Base-by-base conservation (phyloP, 1,140 invertebrate species). In the Drosophila funebris region DNA sequence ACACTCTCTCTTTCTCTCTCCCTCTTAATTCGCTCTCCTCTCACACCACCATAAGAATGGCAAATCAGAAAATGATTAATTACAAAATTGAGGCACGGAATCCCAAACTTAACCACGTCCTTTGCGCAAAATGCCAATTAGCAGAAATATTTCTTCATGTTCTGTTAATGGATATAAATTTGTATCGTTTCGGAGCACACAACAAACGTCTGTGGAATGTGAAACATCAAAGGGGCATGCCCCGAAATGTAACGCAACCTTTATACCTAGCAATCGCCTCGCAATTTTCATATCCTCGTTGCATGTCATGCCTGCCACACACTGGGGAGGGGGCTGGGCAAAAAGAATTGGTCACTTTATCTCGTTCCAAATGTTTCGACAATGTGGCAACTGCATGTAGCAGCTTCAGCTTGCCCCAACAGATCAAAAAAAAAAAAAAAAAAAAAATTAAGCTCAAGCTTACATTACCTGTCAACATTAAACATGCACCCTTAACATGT, bases 61-160 rank as follows among this genome's bases (percentile, higher is more conserved):
- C 80, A 77, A 85, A 85, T 85, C 82, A 69, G 77, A 81, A 85
- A 81, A 87, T 85, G 81, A 85, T 85, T 85, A 85, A 85, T 85
- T 85, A 78, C 81, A 63, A 67, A 87, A 74, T 75, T 69, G 46
- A n/a, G 41, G 14, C 50, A 18, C 16, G 20, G 29, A 36, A 31
- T 61, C 9, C 27, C 5, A 31, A 24, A 31, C 52, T 57, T 57
- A 46, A 63, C 46, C 46, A 52, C 46, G 44, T 39, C 58, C 13
- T 18, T n/a, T 8, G 18, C 44, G n/a, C 33, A 63, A 79, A 84
- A 76, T 83, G 67, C 76, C 80, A 84, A 84, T 84, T 84, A 84
- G 80, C 64, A 73, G 44, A 85, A 85, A 84, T 85, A 85, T 84
- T 84, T 84, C 73, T 56, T 43, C n/a, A n/a, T 60, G 57, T 52